Evolutionary conservation across 2,888 invertebrate genomes (phyloP).

Genomic region (Trilocha varians): DNA sequence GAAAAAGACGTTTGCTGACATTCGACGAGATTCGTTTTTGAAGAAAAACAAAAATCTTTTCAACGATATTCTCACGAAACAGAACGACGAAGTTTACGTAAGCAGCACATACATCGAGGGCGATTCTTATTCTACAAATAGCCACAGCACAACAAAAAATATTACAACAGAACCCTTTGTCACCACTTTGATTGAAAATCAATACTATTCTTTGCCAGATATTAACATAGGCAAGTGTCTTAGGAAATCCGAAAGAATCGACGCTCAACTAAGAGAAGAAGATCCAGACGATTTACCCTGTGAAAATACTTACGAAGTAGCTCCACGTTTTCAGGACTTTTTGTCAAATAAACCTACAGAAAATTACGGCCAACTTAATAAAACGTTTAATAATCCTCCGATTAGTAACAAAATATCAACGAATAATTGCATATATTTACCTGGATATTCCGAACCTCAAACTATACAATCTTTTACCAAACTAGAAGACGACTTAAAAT

Average conservation of each 20-base stretch:
- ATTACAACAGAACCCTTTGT: conserved; percentile 67
- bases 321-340: conserved; percentile 57
- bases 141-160: conserved; percentile 57
- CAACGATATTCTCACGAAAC: conserved; percentile 43
- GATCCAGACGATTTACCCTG: conserved; percentile 57
- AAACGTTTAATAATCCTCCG: conserved; percentile 30
- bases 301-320: conserved; percentile 61
- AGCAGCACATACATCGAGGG: conserved; percentile 57
- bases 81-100: conserved; percentile 50
- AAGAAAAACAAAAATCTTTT: conserved; percentile 49
- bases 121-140: conserved; percentile 51
- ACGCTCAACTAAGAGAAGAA: conserved; percentile 76
- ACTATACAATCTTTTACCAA: conserved; percentile 50
- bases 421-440: conserved; percentile 32
- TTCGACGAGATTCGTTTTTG: conserved; percentile 47
- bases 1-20: conserved; percentile 71
- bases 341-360: conserved; percentile 42
- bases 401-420: conserved; percentile 27
- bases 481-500: conserved; percentile 64
- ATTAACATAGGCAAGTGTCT: conserved; percentile 79
- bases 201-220: conserved; percentile 81
- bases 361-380: conserved; percentile 60
- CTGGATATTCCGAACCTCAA: conserved; percentile 47
- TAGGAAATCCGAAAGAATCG: conserved; percentile 80
- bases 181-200: conserved; percentile 75